phyloP scores from a whole-genome alignment of 2,888 invertebrate genomes.

The Acrobasis consociella region DNA sequence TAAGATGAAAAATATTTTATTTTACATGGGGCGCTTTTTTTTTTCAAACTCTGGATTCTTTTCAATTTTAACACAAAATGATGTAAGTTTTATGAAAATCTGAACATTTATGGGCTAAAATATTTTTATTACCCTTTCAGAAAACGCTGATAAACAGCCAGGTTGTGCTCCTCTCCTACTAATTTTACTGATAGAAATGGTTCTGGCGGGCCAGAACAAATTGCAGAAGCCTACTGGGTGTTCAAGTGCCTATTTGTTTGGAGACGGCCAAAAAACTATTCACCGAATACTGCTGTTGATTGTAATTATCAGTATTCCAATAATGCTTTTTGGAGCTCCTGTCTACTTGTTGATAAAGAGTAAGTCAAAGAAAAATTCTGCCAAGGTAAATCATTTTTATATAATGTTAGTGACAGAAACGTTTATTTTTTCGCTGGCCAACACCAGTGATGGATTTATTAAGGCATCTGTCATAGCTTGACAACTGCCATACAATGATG shows the following conservation, averaged over 20 bases:
- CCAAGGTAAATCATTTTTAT: slow-evolving; percentile 33
- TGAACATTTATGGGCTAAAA: background rate
- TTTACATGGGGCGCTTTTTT: no score
- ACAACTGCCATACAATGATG: no score
- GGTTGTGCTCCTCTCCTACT: slow-evolving; percentile 89
- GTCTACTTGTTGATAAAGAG: slow-evolving; percentile 68
- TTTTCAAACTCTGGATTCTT: no score
- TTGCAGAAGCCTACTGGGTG: slow-evolving; percentile 39
- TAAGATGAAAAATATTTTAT: no score
- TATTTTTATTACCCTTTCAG: slow-evolving; percentile 36
- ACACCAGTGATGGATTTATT: no score
- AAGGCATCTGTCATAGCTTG: no score
- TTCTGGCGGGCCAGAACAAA: slow-evolving; percentile 69
- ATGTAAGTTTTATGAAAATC: no score
- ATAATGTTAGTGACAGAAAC: no score
- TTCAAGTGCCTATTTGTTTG: slow-evolving; percentile 84
- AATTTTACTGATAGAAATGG: slow-evolving; percentile 91
- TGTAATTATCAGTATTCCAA: slow-evolving; percentile 86
- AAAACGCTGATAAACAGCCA: slow-evolving; percentile 45
- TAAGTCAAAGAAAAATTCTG: slow-evolving; percentile 29
- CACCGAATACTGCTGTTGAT: slow-evolving; percentile 83
- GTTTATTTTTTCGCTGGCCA: no score
- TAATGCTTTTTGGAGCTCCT: slow-evolving; percentile 90
- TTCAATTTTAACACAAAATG: no score
- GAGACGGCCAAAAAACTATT: slow-evolving; percentile 64